Percentiles rank a stretch among this genome's conserved stretches.
Evolutionary conservation across 2,888 invertebrate genomes (phyloP).

Genomic region (Phaedon cochleariae): DNA sequence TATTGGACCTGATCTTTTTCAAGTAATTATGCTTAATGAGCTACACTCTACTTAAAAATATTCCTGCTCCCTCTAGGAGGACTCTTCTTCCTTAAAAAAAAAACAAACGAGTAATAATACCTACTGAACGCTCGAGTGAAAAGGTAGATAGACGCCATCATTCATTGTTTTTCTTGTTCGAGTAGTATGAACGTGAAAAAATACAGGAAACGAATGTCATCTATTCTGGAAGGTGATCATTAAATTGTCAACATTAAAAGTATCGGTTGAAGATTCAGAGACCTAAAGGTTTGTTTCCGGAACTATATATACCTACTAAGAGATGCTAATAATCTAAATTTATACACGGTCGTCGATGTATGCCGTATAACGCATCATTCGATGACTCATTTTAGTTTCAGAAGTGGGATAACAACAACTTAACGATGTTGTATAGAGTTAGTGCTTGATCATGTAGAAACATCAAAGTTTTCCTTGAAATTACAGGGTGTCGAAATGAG

Average conservation of each 20-base stretch:
- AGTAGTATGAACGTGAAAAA: constrained; percentile 25
- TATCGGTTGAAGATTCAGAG: constrained; percentile 30
- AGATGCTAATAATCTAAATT: constrained; percentile 26
- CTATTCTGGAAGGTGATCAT: constrained; percentile 35
- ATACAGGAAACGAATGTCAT: constrained; percentile 38
- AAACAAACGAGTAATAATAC: constrained; percentile 23
- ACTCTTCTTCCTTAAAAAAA: background rate
- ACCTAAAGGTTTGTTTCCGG: constrained; percentile 40
- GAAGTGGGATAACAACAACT: too few species aligned
- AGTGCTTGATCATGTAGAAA: too few species aligned
- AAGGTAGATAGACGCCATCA: constrained; percentile 16
- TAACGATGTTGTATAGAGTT: too few species aligned
- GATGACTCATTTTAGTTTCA: too few species aligned
- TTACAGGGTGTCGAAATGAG: too few species aligned
- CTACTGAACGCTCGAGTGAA: constrained; percentile 25
- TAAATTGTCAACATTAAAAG: constrained; percentile 46
- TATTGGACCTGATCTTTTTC: too few species aligned
- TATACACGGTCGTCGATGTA: constrained; percentile 23
- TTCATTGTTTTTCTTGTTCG: constrained; percentile 23
- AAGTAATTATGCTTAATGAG: too few species aligned
- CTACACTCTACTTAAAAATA: background rate
- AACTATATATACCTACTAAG: too few species aligned
- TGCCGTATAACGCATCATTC: background rate
- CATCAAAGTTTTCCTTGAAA: too few species aligned
- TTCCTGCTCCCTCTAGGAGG: background rate